Conservation (phyloP, 2,113 vertebrate genomes). For the Xiphophorus maculatus region DNA sequence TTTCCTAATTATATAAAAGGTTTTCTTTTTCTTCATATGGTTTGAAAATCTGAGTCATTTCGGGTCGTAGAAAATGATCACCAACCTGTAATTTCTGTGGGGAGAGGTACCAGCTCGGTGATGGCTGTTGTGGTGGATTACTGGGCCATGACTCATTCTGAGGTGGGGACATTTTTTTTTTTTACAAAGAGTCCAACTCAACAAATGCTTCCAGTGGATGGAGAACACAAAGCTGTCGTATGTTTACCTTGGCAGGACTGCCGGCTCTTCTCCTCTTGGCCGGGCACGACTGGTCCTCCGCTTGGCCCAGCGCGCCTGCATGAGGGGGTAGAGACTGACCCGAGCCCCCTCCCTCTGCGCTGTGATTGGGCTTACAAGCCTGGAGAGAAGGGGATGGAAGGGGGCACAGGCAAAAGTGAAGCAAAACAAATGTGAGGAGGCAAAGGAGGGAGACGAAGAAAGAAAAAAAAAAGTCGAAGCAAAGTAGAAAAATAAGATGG, state of each 20-base stretch:
- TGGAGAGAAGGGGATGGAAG: constrained; percentile 64
- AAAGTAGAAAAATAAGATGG: background rate
- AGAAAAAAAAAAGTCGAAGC: background rate
- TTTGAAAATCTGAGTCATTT: background rate
- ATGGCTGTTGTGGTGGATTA: constrained; percentile 91
- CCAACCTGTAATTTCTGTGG: constrained; percentile 95
- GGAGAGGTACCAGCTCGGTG: constrained; percentile 94
- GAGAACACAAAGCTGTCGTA: background rate
- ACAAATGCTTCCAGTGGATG: background rate
- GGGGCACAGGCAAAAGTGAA: constrained; percentile 25
- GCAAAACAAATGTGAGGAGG: constrained; percentile 29
- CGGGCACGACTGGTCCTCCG: constrained; percentile 95
- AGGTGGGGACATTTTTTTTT: background rate
- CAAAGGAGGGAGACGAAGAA: background rate
- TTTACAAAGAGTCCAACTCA: background rate
- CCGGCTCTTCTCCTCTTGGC: constrained; percentile 98
- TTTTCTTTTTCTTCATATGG: background rate
- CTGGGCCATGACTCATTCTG: constrained; percentile 93
- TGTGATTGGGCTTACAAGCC: constrained; percentile 98
- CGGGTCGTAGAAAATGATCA: rapidly evolving
- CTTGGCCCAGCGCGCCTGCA: constrained; percentile 87
- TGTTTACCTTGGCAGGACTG: constrained; percentile 93
- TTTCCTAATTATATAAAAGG: background rate
- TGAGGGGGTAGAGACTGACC: constrained; percentile 74
- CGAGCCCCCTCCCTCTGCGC: constrained; percentile 87